These are phyloP conservation scores for Clytia hemisphaerica DNA, from an alignment of 30 jellyfish, hydroid and myxozoan species.

Conservation along the genomic window DNA sequence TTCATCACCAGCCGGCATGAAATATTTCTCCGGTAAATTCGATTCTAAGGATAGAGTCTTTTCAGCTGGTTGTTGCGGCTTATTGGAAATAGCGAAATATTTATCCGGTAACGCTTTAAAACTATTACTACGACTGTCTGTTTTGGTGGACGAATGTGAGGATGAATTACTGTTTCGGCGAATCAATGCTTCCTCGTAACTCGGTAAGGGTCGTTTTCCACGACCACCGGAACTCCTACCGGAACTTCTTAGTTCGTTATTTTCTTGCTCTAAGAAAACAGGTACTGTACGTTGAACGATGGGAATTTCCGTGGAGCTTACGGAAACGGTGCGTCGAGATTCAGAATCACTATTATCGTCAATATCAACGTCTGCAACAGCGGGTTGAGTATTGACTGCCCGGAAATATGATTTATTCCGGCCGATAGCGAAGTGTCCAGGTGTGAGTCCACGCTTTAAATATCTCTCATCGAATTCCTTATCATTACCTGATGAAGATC, in stretches of 20 bases:
- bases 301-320: conserved; percentile 66
- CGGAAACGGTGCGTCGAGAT: conserved; percentile 50
- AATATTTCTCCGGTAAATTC: background rate
- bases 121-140: background rate
- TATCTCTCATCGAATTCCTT: conserved; percentile 4
- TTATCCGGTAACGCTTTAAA: conserved; percentile 14
- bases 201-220: conserved; percentile 21
- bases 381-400: conserved; percentile 26
- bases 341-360: conserved; percentile 5
- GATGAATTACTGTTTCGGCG: conserved; percentile 42
- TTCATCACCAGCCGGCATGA: background rate
- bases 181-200: conserved; percentile 63
- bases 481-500: background rate
- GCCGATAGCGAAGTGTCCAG: background rate
- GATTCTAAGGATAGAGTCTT: background rate
- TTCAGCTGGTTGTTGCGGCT: too few species aligned
- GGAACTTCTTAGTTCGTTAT: background rate
- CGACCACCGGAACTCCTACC: background rate
- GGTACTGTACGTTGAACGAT: conserved; percentile 46
- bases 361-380: conserved; percentile 6
- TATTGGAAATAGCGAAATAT: conserved; percentile 2
- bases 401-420: conserved; percentile 47
- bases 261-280: conserved; percentile 16
- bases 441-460: conserved; percentile 2
- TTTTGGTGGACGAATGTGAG: conserved; percentile 2